Base-by-base conservation (phyloP, 1,140 invertebrate genomes). In the Venturia canescens region DNA sequence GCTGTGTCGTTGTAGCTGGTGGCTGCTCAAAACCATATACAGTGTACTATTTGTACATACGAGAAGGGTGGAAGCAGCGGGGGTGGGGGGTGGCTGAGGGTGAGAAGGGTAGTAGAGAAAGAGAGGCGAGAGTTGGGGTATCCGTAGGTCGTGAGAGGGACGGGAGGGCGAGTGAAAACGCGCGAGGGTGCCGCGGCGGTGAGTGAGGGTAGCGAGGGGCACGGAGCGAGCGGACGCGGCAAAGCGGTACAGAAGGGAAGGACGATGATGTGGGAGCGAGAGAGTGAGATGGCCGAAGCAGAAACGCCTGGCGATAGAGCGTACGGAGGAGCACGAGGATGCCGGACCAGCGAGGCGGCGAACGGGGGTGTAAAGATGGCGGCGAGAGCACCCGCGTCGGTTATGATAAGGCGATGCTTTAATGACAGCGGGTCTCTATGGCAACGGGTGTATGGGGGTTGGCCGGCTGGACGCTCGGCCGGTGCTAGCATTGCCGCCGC, bases 351-450 rank as follows among this genome's bases (percentile, higher is more conserved):
- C 27, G 38, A 83, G 82, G 71, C 82, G 80, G 75, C 82, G 80
- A 70, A 34, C 48, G 74, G 78, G 86, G 86, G 89, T 89, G 89
- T 90, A 90, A 90, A 91, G 90, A 90, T 91, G 90, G 90, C 89
- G 89, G 84, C 89, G 86, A 85, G 84, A 85, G 84, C 85, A 83
- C 84, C 87, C 89, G 91, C 89, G 88, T 90, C 89, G 90, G 91
- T 92, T 92, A 91, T 92, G 91, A 92, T 92, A 92, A 92, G 91
- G 91, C 91, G 91, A 92, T 91, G 91, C 90, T 92, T 91, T 92
- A 92, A 92, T 92, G 91, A 91, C 91, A 92, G 87, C 89, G 88
- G 82, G 90, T 91, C 87, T 83, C 90, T 86, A 90, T 91, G 88
- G 90, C 82, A 89, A 91, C 89, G 86, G 87, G 86, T 85, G 86